Evolutionary conservation across 1,140 invertebrate genomes (phyloP).

Genomic region (Trichonephila clavata): DNA sequence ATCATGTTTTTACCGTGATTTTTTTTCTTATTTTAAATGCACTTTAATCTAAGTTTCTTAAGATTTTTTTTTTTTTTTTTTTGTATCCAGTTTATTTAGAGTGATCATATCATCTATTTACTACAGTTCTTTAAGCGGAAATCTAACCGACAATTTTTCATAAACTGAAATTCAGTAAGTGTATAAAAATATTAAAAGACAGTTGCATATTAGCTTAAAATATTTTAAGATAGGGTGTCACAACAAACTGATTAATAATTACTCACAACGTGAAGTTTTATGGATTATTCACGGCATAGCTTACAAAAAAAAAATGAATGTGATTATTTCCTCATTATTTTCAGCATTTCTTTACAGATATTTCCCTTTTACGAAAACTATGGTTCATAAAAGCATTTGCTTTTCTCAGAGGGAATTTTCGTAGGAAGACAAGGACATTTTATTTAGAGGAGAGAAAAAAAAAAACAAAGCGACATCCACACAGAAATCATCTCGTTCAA

Average conservation of each 20-base stretch:
- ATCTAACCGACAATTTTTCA: no score
- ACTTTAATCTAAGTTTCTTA: no score
- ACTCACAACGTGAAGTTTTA: not conserved
- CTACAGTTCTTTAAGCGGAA: no score
- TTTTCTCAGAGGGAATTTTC: not conserved
- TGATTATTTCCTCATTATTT: not conserved
- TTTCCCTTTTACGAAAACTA: not conserved
- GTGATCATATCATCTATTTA: no score
- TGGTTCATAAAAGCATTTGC: not conserved
- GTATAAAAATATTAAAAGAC: no score
- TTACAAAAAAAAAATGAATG: not conserved
- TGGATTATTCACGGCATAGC: not conserved
- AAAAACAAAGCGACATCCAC: not conserved
- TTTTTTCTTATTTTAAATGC: no score
- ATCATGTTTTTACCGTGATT: no score
- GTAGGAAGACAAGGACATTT: not conserved
- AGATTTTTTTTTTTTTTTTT: no score
- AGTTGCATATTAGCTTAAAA: no score
- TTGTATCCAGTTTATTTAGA: no score
- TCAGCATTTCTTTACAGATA: not conserved
- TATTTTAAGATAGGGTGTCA: no score
- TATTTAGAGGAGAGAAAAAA: not conserved
- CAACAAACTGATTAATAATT: not conserved
- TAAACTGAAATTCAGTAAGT: no score
- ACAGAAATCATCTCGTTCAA: not conserved